Evolutionary conservation across 1,140 invertebrate species (phyloP), one percentile per base, ranked within the genome.

Genomic region (Drepana arcuata): DNA sequence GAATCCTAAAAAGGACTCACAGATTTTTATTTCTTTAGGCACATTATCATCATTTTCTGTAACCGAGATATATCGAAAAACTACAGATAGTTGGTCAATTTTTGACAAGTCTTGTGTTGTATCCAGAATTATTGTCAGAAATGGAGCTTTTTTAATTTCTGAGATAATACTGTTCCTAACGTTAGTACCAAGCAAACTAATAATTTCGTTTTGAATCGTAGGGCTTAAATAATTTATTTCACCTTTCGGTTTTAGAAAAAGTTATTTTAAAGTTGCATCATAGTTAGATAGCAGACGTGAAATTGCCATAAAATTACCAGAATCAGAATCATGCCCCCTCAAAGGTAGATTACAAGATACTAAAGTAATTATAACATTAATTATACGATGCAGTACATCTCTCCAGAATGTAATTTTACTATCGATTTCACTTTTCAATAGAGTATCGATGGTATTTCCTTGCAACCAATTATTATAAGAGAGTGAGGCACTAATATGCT

Each of bases 381-480:
- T 48, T 48, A 44, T 40, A 49, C 41, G 32, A 40, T 44, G 47
- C 41, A 49, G 25, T 48, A 48, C 40, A 42, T 35, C 28, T 42
- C 41, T 44, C 41, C 41, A 49, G 41, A 49, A 40, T 43, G 47
- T 40, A 43, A 49, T 44, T 49, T 49, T 49, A 43, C 40, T 43
- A 40, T 49, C 31, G 39, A 41, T 42, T 48, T 48, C 55, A 38
- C 36, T 47, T 47, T 41, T 10, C 37, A 48, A 42, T 34, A 48
- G 26, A 48, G 39, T 48, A 48, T 48, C 45, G 34, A 52, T 60
- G 45, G 48, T 56, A 48, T 60, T 60, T 52, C 48, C 41, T 52
- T 51, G 52, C 16, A 57, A 50, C 41, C 49, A 53, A 43, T 50
- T 53, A 57, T 53, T 61, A 57, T 53, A 57, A 49, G 43, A 53